These are phyloP conservation scores for Iphiclides podalirius DNA, from an alignment of 2,888 invertebrate genomes.

Conservation along the genomic window DNA sequence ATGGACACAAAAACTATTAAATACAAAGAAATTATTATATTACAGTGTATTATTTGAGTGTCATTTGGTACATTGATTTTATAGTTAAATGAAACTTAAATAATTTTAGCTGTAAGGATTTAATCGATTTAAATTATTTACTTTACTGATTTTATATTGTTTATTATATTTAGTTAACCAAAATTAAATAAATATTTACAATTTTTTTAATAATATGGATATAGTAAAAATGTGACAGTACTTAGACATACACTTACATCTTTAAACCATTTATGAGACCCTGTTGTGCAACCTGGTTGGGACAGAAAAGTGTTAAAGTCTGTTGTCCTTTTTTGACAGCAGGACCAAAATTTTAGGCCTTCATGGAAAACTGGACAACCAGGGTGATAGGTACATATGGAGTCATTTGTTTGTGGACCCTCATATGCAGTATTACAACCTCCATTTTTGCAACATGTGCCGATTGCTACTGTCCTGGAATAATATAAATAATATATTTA, in stretches of 20 bases:
- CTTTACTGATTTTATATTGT: no score
- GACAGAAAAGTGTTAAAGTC: constrained; percentile 96
- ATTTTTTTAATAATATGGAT: no score
- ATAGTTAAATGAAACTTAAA: no score
- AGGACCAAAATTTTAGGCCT: constrained; percentile 98
- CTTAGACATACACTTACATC: constrained; percentile 65
- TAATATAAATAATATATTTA: constrained; percentile 2
- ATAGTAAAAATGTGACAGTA: no score
- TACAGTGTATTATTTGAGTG: no score
- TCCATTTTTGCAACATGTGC: constrained; percentile 92
- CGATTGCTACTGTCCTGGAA: constrained; percentile 79
- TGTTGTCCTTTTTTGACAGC: constrained; percentile 94
- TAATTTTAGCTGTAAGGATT: no score
- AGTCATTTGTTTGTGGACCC: constrained; percentile 81
- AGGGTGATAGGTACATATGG: constrained; percentile 89
- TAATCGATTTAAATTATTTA: no score
- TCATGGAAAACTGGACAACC: constrained; percentile 97
- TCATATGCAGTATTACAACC: constrained; percentile 87
- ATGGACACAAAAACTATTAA: no score
- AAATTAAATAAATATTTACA: no score
- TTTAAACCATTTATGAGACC: constrained; percentile 92
- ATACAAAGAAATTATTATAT: no score
- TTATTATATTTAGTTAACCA: no score
- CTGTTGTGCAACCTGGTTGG: constrained; percentile 93
- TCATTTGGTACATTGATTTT: no score